A percentile compares a stretch with the other conserved stretches of the same genome.
phyloP scores from a whole-genome alignment of 2,888 invertebrate genomes.

The Toxonevra muliebris region DNA sequence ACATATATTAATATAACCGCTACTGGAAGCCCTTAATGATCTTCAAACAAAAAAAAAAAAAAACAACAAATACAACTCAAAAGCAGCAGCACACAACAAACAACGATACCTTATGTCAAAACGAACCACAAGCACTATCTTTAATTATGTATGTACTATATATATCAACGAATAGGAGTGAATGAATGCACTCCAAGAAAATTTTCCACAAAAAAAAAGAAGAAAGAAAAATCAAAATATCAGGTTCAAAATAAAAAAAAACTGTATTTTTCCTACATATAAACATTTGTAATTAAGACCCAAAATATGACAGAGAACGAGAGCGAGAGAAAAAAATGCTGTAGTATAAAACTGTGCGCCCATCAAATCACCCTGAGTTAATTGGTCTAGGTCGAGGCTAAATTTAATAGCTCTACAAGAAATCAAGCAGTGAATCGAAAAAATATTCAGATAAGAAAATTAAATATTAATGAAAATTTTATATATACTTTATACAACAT shows the following conservation, averaged over 20 bases:
- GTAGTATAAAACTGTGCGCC: slow-evolving; percentile 49
- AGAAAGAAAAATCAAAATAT: not conserved
- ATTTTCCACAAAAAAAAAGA: slow-evolving; percentile 14
- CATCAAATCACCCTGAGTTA: slow-evolving; percentile 56
- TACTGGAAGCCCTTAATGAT: no score
- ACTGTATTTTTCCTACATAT: not conserved
- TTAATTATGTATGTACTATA: no score
- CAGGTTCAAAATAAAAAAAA: slow-evolving; percentile 8
- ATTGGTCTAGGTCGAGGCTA: slow-evolving; percentile 62
- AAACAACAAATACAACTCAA: no score
- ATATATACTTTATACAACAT: no score
- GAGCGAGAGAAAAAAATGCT: slow-evolving; percentile 22
- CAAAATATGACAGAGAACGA: slow-evolving; percentile 11
- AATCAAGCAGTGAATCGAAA: not conserved
- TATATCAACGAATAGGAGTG: not conserved
- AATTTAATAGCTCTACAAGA: slow-evolving; percentile 25
- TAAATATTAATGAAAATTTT: no score
- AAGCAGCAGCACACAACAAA: no score
- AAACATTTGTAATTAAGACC: no score
- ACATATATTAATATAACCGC: no score
- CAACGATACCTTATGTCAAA: no score
- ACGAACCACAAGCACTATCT: no score
- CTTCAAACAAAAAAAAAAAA: no score
- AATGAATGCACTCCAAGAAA: slow-evolving; percentile 3
- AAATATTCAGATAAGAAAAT: no score